Percentiles rank a stretch among this genome's conserved stretches.
phyloP scores from a whole-genome alignment of 2,797 vertebrate species.

The Chelonia mydas region DNA sequence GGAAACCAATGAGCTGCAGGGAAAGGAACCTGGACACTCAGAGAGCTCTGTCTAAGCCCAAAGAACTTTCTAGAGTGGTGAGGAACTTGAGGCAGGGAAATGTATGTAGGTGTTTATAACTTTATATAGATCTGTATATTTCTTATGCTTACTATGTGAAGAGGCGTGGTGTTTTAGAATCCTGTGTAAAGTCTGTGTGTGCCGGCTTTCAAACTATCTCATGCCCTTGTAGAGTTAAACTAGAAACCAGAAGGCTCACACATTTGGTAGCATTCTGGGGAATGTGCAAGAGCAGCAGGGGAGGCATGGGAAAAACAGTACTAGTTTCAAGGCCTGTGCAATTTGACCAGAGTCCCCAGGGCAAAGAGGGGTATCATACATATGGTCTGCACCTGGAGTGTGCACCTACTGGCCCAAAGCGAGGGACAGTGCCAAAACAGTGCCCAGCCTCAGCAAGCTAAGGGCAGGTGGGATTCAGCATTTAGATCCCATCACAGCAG shows the following conservation, averaged over 20 bases:
- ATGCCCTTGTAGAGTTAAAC: background rate
- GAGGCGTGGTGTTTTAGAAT: background rate
- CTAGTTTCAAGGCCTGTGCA: background rate
- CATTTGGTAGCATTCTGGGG: background rate
- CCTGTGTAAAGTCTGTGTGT: background rate
- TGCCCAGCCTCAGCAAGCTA: background rate
- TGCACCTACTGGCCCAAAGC: background rate
- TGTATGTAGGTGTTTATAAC: background rate
- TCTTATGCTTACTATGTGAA: background rate
- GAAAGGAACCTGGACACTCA: background rate
- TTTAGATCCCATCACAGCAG: background rate
- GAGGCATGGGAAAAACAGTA: background rate
- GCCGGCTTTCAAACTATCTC: background rate
- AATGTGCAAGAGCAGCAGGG: background rate
- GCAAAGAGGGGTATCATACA: background rate
- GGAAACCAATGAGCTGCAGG: background rate
- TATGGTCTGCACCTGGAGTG: background rate
- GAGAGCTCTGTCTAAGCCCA: background rate
- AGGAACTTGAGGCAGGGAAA: background rate
- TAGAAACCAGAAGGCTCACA: background rate
- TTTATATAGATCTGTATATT: background rate
- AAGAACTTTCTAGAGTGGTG: background rate
- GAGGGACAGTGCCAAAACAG: background rate
- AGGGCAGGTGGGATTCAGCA: background rate
- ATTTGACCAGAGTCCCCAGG: background rate